Conservation (phyloP, 2,888 invertebrate genomes). For the Ectropis crepuscularia region DNA sequence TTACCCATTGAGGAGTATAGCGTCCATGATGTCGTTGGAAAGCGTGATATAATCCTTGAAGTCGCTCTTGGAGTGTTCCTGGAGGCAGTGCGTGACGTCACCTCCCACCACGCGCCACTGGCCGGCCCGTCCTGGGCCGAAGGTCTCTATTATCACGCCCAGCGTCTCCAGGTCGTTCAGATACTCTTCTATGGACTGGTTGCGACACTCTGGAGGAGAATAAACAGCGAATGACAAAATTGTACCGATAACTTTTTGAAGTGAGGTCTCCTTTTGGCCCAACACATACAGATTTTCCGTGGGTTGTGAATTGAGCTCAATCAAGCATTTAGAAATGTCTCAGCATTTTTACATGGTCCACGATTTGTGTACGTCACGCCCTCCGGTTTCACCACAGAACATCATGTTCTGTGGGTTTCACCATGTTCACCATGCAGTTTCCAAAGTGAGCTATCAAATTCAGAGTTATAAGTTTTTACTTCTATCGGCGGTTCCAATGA, state of each 20-base stretch:
- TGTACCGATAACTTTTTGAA: too few species aligned
- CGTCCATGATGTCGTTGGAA: conserved; percentile 85
- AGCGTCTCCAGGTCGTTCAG: conserved; percentile 86
- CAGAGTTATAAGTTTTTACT: too few species aligned
- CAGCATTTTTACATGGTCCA: too few species aligned
- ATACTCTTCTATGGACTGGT: conserved; percentile 84
- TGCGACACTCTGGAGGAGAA: conserved; percentile 72
- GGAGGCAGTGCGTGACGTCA: conserved; percentile 82
- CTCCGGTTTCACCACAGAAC: too few species aligned
- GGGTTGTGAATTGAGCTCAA: too few species aligned
- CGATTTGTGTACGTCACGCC: too few species aligned
- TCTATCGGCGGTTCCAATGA: too few species aligned
- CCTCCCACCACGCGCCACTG: conserved; percentile 86
- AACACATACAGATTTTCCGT: not conserved
- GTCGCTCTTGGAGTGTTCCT: conserved; percentile 81
- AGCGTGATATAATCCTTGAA: conserved; percentile 82
- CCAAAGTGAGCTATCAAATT: too few species aligned
- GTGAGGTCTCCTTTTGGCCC: not conserved
- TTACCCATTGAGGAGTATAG: conserved; percentile 91
- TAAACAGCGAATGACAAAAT: not conserved
- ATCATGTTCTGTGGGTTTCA: too few species aligned
- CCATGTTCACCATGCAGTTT: too few species aligned
- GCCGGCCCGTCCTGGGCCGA: conserved; percentile 77
- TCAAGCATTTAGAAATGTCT: too few species aligned
- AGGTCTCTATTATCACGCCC: conserved; percentile 87